phyloP scores from a whole-genome alignment of 2,888 invertebrate species.

The Aporophyla lueneburgensis region DNA sequence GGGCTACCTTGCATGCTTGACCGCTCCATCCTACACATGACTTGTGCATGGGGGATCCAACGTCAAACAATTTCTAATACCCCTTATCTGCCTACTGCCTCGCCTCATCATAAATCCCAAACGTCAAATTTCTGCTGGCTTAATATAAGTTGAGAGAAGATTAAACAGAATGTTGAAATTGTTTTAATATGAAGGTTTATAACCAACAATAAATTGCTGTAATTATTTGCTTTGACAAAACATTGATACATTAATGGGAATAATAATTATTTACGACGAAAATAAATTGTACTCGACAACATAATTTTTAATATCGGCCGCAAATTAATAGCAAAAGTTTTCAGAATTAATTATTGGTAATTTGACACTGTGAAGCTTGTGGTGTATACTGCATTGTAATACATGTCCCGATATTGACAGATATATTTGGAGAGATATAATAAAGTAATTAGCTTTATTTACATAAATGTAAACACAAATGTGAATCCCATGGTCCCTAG shows the following conservation, averaged over 20 bases:
- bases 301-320: conserved; percentile 17
- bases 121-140: conserved; percentile 44
- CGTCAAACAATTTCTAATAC: conserved; percentile 48
- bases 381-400: not conserved
- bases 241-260: not conserved
- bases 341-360: not conserved
- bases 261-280: not conserved
- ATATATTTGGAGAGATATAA: conserved; percentile 7
- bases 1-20: conserved; percentile 51
- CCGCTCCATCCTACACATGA: conserved; percentile 54
- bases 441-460: too few relatives aligned
- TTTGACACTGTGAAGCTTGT: conserved; percentile 9
- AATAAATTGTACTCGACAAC: not conserved
- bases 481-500: too few relatives aligned
- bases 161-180: conserved; percentile 43
- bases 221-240: conserved; percentile 28
- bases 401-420: not conserved
- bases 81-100: conserved; percentile 21
- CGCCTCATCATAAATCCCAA: conserved; percentile 34
- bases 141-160: conserved; percentile 24
- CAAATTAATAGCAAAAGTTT: conserved; percentile 6
- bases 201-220: conserved; percentile 6
- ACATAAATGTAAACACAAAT: too few relatives aligned
- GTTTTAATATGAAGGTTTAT: conserved; percentile 14
- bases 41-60: conserved; percentile 42